Percentiles rank a stretch among this genome's conserved stretches.
Conservation (phyloP, 2,888 invertebrate genomes). For the Leucophora obtusa region DNA sequence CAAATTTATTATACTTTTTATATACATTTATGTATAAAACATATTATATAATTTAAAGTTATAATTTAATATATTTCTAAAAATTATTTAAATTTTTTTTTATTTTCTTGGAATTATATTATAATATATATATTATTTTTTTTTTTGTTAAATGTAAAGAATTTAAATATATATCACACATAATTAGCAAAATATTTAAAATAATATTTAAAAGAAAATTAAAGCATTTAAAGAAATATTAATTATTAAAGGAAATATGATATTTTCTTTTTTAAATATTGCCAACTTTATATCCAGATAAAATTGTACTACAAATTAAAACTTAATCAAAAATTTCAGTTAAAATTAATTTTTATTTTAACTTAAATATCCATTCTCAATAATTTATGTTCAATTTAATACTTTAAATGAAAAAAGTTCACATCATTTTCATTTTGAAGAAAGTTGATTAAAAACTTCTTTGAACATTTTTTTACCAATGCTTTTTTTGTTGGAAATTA, state of each 20-base stretch:
- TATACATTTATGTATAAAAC: conserved; percentile 3
- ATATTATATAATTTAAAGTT: background rate
- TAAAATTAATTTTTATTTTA: background rate
- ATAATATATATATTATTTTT: background rate
- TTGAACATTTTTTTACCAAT: background rate
- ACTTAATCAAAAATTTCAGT: background rate
- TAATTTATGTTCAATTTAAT: conserved; percentile 5
- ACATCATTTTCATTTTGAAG: background rate
- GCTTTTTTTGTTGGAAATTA: conserved; percentile 5
- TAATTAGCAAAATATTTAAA: conserved; percentile 61
- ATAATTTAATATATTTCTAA: background rate
- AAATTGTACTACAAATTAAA: conserved; percentile 53
- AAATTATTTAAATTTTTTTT: conserved; percentile 12
- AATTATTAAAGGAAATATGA: conserved; percentile 3
- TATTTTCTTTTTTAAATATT: conserved; percentile 39
- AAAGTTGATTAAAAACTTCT: conserved; percentile 32
- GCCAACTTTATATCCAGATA: conserved; percentile 16
- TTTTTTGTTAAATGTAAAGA: conserved; percentile 20
- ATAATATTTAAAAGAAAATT: conserved; percentile 18
- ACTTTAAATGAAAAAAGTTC: background rate
- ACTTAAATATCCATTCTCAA: too few relatives aligned
- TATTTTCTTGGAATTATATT: conserved; percentile 37
- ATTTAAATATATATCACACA: conserved; percentile 65
- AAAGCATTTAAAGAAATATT: conserved; percentile 8
- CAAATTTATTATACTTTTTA: background rate